These are phyloP conservation scores for Bothrops jararaca DNA, from an alignment of 2,113 vertebrate genomes.

Conservation along the genomic window DNA sequence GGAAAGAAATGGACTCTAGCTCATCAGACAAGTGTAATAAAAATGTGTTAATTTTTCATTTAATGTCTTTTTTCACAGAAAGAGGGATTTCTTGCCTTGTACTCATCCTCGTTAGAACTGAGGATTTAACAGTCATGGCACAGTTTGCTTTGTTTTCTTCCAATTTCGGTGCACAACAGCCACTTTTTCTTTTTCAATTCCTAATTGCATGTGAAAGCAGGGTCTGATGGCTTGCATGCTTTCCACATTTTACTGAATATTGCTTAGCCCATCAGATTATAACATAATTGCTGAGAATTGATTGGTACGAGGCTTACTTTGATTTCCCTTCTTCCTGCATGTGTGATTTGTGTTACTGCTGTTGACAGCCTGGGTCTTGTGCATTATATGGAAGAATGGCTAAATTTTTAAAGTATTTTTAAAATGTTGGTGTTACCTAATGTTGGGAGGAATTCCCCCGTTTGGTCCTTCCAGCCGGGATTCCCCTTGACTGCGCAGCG, in stretches of 20 bases:
- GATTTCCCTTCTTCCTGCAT: not conserved
- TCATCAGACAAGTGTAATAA: not conserved
- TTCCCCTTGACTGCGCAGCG: too few species aligned
- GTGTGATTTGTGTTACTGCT: not conserved
- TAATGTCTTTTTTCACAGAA: not conserved
- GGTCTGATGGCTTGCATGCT: too few species aligned
- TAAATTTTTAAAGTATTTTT: not conserved
- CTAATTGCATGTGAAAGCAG: not conserved
- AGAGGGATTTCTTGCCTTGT: not conserved
- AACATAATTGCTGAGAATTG: not conserved
- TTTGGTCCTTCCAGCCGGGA: too few species aligned
- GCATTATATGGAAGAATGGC: not conserved
- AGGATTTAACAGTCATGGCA: not conserved
- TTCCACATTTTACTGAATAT: too few species aligned
- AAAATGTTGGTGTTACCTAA: not conserved
- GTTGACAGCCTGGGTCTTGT: not conserved
- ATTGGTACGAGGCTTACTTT: not conserved
- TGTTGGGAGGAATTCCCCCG: too few species aligned
- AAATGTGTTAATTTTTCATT: not conserved
- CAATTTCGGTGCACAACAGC: not conserved
- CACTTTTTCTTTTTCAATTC: not conserved
- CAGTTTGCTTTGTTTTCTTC: not conserved
- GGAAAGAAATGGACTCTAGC: not conserved
- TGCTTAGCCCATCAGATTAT: not conserved
- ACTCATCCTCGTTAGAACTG: too few species aligned